Evolutionary conservation across 2,797 vertebrate species (phyloP), one percentile per base, ranked within the genome.

Genomic region (Eulemur coronatus): DNA sequence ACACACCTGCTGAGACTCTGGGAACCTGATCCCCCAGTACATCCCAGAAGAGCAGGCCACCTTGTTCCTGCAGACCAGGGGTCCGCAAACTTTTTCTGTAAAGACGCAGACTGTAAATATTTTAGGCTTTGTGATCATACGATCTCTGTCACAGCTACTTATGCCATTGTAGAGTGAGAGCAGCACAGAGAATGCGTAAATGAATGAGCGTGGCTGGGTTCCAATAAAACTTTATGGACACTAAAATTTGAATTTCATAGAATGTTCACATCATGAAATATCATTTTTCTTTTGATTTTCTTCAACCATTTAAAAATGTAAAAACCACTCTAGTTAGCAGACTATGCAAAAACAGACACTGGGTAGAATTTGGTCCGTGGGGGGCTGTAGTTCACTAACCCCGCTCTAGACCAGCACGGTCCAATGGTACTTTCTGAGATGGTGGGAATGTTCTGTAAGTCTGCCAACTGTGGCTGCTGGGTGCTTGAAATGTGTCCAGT

Each of bases 171-270:
- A n/a, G 14, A 33, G 4, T 28, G 72, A 89, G 70, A 84, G 33
- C 50, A 75, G 38, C 59, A 17, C 50, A 78, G 22, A 61, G 35
- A 75, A 38, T 17, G 24, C 30, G 43, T 30, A 79, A 35, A n/a
- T 55, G 43, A 76, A 26, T 73, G 46, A 91, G 17, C 4, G 1
- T 50, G 48, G 12, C 46, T 24, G 57, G 33, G 50, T 84, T 86
- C n/a, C 87, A 80, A 86, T 84, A 84, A 84, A 92, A 61, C 65
- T 87, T 85, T 52, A 38, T 78, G 69, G 57, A 69, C 48, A 57
- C 33, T 48, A 38, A 75, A 91, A 52, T 95, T 67, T 93, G 69
- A 92, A 96, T 76, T 94, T 82, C 69, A 84, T 85, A 33, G 82
- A 75, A 81, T 78, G 84, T 81, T 94, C 41, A 43, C 17, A 43